Base-by-base conservation (phyloP, 1,140 invertebrate genomes). In the Drosophila punjabiensis region DNA sequence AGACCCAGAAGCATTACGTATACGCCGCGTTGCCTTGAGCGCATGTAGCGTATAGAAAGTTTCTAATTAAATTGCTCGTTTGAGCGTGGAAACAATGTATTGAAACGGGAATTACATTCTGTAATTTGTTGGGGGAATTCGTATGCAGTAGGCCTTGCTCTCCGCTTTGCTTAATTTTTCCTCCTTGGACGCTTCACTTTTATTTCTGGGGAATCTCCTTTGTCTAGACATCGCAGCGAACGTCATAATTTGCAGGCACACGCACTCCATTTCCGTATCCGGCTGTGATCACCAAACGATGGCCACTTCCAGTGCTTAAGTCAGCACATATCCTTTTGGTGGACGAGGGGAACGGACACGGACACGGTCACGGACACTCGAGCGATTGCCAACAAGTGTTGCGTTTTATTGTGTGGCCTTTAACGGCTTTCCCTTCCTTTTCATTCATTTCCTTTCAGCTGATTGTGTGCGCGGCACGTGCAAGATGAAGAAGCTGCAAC, bases 331-430 rank as follows among this genome's bases (percentile, higher is more conserved):
- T 62, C 39, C 50, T 43, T 28, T 28, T 28, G 58, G 3, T n/a
- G 41, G 52, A 14, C 43, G n/a, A 18, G 35, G 43, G 35, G n/a
- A 11, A 24, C 24, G n/a, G n/a, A n/a, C n/a, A n/a, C 13, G 35
- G 32, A 33, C 28, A 67, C 32, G 20, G 53, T 50, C 50, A 20
- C 48, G 28, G 48, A 47, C 61, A 75, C 70, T 74, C 55, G 14
- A 47, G 39, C 33, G 59, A 69, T 85, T 63, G 83, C 79, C 83
- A 86, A 89, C 84, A 88, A 89, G 82, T 88, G 84, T 89, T 74
- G 85, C 65, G 69, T 89, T 88, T 88, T 88, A 88, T 88, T 88
- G 84, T 84, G 69, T 69, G 73, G 63, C 81, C 69, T 79, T 86
- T 86, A 86, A 86, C 55, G 68, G 66, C 62, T 85, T 74, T 77